Percentiles rank a stretch among this genome's conserved stretches.
phyloP scores from a whole-genome alignment of 2,888 invertebrate genomes.

The Boloria euphrosyne region DNA sequence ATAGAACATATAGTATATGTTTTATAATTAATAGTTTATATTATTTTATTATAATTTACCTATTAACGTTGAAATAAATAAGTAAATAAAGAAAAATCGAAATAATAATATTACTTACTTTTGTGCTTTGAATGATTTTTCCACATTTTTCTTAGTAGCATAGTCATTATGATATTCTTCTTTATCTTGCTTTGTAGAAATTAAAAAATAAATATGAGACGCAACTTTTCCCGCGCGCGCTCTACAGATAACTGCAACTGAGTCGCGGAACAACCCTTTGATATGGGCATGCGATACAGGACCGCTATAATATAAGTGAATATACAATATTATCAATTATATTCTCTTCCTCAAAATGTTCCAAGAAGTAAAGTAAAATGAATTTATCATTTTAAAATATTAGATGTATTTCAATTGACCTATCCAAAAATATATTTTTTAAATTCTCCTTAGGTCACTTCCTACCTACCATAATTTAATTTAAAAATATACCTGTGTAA shows the following conservation, averaged over 20 bases:
- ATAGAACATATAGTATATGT: no score
- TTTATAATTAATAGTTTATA: no score
- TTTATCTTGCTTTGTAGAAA: slow-evolving; percentile 16
- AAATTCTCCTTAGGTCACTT: no score
- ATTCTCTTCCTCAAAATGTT: slow-evolving; percentile 21
- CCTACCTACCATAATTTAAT: no score
- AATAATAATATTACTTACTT: slow-evolving; percentile 78
- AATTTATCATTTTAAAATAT: no score
- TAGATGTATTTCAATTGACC: no score
- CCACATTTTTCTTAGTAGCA: slow-evolving; percentile 85
- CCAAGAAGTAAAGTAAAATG: no score
- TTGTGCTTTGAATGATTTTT: slow-evolving; percentile 85
- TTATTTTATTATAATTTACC: background rate
- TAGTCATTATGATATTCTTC: slow-evolving; percentile 68
- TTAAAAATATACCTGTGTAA: no score
- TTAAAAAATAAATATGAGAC: slow-evolving; percentile 32
- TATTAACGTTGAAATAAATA: background rate
- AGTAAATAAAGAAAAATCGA: slow-evolving; percentile 1
- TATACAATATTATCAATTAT: slow-evolving; percentile 8
- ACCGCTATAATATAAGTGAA: slow-evolving; percentile 10
- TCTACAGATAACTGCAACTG: slow-evolving; percentile 52
- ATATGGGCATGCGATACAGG: slow-evolving; percentile 45
- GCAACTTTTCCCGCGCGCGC: slow-evolving; percentile 61
- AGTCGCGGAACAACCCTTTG: slow-evolving; percentile 54
- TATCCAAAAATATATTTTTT: no score